Percentiles rank a stretch among this genome's conserved stretches.
Conservation (phyloP, 2,797 vertebrate species). For the Acrossocheilus fasciatus region DNA sequence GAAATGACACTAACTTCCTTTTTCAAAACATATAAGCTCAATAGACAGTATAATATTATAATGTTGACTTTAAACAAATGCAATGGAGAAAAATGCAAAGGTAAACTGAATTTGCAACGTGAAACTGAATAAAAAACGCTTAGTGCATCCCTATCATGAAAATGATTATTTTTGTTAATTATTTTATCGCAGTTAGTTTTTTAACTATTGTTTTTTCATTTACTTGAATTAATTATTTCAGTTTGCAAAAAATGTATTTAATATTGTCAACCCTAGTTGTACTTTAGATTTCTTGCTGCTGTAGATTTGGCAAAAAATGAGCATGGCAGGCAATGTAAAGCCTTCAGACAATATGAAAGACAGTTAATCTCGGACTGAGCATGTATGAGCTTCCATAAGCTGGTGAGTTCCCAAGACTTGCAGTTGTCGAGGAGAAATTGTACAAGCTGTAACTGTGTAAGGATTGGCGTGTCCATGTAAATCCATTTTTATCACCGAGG, state of each 20-base stretch:
- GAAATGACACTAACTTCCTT: not conserved
- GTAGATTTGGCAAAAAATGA: not conserved
- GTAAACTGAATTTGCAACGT: not conserved
- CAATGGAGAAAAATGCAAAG: not conserved
- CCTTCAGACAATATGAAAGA: conserved; percentile 11
- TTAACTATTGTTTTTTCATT: not conserved
- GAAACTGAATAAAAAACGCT: not conserved
- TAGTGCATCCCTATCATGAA: not conserved
- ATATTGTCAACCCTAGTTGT: not conserved
- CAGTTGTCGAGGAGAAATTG: not conserved
- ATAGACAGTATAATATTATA: not conserved
- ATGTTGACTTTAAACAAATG: not conserved
- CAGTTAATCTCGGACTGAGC: conserved; percentile 23
- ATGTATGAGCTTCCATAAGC: not conserved
- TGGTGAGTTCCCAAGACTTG: not conserved
- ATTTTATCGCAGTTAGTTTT: not conserved
- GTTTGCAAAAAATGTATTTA: not conserved
- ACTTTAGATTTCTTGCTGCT: conserved; percentile 9
- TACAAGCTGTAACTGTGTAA: conserved; percentile 12
- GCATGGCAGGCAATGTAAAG: conserved; percentile 16
- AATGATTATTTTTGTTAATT: not conserved
- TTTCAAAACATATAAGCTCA: not conserved
- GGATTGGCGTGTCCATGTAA: conserved; percentile 9
- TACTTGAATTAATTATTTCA: not conserved
- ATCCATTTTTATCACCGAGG: conserved; percentile 20